Percentiles rank a stretch among this genome's conserved stretches.
These are phyloP conservation scores for Ips typographus DNA, from an alignment of 1,140 invertebrate genomes.

Conservation along the genomic window DNA sequence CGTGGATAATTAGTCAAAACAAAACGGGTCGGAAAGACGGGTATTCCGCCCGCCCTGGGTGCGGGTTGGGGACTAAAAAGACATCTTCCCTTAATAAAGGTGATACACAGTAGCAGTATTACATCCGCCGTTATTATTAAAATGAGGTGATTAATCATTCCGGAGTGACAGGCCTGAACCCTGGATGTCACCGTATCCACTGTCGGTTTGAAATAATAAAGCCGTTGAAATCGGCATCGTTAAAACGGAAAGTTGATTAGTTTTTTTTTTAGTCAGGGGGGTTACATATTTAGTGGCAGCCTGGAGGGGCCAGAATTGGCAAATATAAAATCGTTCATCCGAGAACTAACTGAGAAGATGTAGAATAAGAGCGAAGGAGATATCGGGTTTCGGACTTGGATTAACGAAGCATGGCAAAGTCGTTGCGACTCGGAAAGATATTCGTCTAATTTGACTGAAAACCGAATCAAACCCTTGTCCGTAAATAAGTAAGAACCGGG, in stretches of 20 bases:
- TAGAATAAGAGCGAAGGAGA: constrained; percentile 23
- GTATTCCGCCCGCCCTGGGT: background rate
- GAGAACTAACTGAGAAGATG: constrained; percentile 6
- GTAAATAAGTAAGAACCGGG: constrained; percentile 2
- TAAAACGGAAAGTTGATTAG: background rate
- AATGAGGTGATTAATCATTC: constrained; percentile 40
- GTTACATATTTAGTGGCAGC: too few species aligned
- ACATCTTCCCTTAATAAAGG: constrained; percentile 37
- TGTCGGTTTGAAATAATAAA: constrained; percentile 33
- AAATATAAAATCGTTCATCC: constrained; percentile 2
- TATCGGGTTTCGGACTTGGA: constrained; percentile 25
- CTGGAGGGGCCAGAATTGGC: background rate
- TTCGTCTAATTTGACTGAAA: constrained; percentile 38
- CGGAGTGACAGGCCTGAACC: constrained; percentile 29
- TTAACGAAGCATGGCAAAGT: constrained; percentile 37
- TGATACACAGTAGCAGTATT: constrained; percentile 34
- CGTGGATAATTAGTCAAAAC: constrained; percentile 20
- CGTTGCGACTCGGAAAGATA: constrained; percentile 31
- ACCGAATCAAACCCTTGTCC: constrained; percentile 32
- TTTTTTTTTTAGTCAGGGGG: background rate
- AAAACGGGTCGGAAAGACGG: constrained; percentile 9
- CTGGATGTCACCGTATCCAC: constrained; percentile 34
- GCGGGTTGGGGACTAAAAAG: constrained; percentile 7
- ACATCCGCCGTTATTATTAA: constrained; percentile 38
- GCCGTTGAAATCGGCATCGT: constrained; percentile 25